Evolutionary conservation across 2,888 invertebrate genomes (phyloP).

Genomic region (Brenthis daphne): DNA sequence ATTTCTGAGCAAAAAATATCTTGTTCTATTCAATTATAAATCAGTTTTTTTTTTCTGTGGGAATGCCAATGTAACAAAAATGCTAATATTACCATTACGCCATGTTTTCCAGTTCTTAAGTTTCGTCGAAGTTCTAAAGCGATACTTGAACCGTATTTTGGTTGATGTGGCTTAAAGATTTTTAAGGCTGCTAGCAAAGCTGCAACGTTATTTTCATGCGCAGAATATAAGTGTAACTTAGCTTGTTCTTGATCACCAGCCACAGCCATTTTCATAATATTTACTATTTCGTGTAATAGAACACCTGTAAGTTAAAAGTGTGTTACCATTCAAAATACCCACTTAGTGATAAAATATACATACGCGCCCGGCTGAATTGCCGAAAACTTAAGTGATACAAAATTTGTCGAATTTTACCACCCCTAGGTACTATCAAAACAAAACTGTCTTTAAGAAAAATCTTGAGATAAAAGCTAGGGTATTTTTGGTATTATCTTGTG

Average conservation of each 20-base stretch:
- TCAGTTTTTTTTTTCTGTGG: no score
- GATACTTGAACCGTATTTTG: conserved; percentile 80
- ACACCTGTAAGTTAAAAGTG: conserved; percentile 58
- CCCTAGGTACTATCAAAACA: no score
- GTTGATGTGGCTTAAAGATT: conserved; percentile 80
- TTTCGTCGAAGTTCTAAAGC: conserved; percentile 76
- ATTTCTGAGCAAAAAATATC: no score
- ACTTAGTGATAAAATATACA: no score
- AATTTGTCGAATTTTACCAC: no score
- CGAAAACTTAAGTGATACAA: no score
- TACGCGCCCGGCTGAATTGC: no score
- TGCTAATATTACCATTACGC: conserved; percentile 62
- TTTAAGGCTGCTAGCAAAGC: conserved; percentile 78
- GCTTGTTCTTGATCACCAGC: conserved; percentile 60
- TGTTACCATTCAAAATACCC: background rate
- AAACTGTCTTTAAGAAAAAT: no score
- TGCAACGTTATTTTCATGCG: conserved; percentile 85
- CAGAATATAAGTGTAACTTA: conserved; percentile 79
- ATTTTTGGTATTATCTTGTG: no score
- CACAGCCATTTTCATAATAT: conserved; percentile 67
- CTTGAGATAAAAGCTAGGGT: no score
- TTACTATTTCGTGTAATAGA: conserved; percentile 74
- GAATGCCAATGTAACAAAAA: background rate
- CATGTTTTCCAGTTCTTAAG: conserved; percentile 54
- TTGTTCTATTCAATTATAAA: no score